Evolutionary conservation across 2,797 vertebrate genomes (phyloP), one percentile per base, ranked within the genome.

Genomic region (Betta splendens): DNA sequence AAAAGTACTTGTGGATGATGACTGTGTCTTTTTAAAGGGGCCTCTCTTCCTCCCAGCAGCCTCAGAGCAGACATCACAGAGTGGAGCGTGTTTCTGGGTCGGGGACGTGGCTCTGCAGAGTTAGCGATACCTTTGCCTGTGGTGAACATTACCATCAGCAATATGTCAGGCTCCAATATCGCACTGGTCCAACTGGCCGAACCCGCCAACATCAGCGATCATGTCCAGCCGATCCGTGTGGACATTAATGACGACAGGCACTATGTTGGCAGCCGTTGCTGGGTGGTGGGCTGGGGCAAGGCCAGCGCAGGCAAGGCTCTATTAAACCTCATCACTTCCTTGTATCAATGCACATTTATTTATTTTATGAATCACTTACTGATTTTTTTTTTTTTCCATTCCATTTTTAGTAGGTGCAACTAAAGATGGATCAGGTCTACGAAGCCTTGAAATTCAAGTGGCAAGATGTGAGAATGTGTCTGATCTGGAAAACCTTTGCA

Each of bases 141-240:
- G 31, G 22, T 25, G 7, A 45, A 37, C 0, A 77, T 86, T 22
- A 64, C 6, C 12, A 0, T 80, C 15, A 81, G 77, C 55, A 23
- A 67, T 39, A 3, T 22, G 7, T 2, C 72, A 0, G 62, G 64
- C 20, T 25, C 48, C 7, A 85, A 79, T 31, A 59, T 84, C 36
- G 85, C 84, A 16, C 1, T 87, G 7, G 28, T 88, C 18, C 42
- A 50, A 31, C 75, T 88, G 32, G 51, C 1, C 3, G 36, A 58
- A 15, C 9, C 17, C 0, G 50, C 77, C 20, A 70, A 9, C 28
- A 77, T 15, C 51, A 58, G 1, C 3, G 43, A 71, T 46, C 28
- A 53, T 18, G 64, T 83, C 43, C 83, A 82, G 53, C 81, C 85
- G n/a, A 68, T 81, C 44, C 89, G 86, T 50, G 17, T 85, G 43